Evolutionary conservation across 1,140 invertebrate genomes (phyloP).

Genomic region (Proctacanthus coquilletti): DNA sequence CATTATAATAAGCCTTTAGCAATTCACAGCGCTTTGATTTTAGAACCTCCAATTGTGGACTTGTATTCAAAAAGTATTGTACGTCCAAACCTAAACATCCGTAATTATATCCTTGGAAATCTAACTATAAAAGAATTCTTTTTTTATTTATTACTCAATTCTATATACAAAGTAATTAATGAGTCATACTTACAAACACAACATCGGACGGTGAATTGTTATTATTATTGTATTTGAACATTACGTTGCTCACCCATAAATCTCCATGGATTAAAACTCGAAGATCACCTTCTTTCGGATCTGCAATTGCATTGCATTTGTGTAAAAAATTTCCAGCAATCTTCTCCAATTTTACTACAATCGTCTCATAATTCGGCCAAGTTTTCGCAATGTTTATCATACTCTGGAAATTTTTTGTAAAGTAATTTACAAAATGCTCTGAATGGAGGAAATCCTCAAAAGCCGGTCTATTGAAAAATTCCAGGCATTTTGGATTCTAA

Average conservation of each 20-base stretch:
- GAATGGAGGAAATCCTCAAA: no score
- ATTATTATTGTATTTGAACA: conserved; percentile 33
- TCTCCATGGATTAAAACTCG: conserved; percentile 35
- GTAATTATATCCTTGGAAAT: conserved; percentile 26
- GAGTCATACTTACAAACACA: conserved; percentile 21
- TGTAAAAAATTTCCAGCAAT: conserved; percentile 23
- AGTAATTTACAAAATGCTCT: no score
- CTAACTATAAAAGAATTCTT: conserved; percentile 15
- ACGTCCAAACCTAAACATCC: conserved; percentile 27
- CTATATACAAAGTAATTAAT: no score
- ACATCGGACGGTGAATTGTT: conserved; percentile 19
- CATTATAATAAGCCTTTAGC: conserved; percentile 17
- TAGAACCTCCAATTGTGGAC: conserved; percentile 23
- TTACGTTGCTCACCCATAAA: conserved; percentile 38
- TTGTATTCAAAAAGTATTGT: conserved; percentile 27
- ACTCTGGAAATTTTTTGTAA: background rate
- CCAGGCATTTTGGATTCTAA: no score
- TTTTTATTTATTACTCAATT: no score
- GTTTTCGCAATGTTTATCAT: conserved; percentile 17
- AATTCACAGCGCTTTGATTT: conserved; percentile 20
- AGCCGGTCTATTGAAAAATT: no score
- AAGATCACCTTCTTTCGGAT: conserved; percentile 13
- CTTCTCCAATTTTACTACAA: conserved; percentile 16
- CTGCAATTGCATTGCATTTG: conserved; percentile 18
- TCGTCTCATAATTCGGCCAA: conserved; percentile 18